Base-by-base conservation (phyloP, 30 jellyfish, hydroid and myxozoan species). In the Cassiopea andromeda region DNA sequence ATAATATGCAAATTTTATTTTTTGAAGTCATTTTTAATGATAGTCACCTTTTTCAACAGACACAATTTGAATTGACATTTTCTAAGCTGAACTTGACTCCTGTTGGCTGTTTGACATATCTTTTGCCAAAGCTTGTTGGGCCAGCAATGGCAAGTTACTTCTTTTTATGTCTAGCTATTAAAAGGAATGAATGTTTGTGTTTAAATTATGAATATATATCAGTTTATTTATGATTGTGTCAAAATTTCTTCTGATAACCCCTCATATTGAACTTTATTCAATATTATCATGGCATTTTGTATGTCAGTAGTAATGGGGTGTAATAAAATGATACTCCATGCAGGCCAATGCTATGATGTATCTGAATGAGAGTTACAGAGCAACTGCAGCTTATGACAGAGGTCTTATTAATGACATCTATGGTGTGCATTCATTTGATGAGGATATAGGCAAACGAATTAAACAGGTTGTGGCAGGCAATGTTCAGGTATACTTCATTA, bases 341-440 rank as follows among this genome's bases (percentile, higher is more conserved):
- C 77, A 94, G 98, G 97, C 97, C 2, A 60, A 84, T 46, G 87
- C 97, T n/a, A 94, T 94, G 98, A 46, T 94, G 44, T 81, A 73
- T 64, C 85, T 90, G 48, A 94, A 98, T 38, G 94, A 90, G 54
- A 71, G 81, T 69, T 90, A 80, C 80, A 75, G 91, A 45, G 98
- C 98, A 12, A 95, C 93, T 54, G 85, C 97, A 6, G 97, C 92
- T 1, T 94, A 77, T 60, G 98, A 94, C 83, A 93, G 97, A 61
- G 98, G 98, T 1, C 89, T 94, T 46, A 75, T 94, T 83, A 79
- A 79, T 38, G 98, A 94, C 77, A 85, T 94, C 18, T 94, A 90
- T 83, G 98, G 98, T 5, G 75, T 94, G 61, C 85, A 94, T 83
- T 94, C 98, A 7, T 90, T 94, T 75, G 89, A 83, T 12, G 98